Base-by-base conservation (phyloP, 2,888 invertebrate species). In the Erebia aethiops region DNA sequence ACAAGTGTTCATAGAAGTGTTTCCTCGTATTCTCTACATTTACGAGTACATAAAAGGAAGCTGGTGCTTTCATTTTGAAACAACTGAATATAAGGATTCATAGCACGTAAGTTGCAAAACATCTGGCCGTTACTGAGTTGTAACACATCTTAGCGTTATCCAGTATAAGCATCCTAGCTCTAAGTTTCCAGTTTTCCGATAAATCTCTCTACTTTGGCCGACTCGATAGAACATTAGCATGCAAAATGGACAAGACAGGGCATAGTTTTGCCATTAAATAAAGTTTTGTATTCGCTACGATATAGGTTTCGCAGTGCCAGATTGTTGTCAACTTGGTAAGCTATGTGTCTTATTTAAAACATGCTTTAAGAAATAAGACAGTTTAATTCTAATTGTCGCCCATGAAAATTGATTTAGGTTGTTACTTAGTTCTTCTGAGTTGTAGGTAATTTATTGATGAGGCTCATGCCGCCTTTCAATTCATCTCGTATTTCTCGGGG, bases 201-300 rank as follows among this genome's bases (percentile, higher is more conserved):
- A 26, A 58, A 14, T 58, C 26, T 57, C 26, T 14, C 35, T 57
- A 14, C 56, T 57, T 26, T 58, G 57, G 35, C 57, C 57, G 8
- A 35, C 14, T 35, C 13, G 14, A 35, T 35, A 1, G 35, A 5
- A 35, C 26, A 58, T 26, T 26, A 58, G 26, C 14, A 58, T 35
- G 14, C 26, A 58, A 26, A 58, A 35, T 58, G 57, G 26, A 26
- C 57, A 14, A 26, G 13, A 26, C 9, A 35, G n/a, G 11, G 21
- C 56, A 56, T 2, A 5, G 57, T 11, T 58, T 58, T 58, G 35
- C 57, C 57, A 35, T 58, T 58, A 58, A 58, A 26, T 58, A 14
- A 35, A 35, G 35, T 26, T 26, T 58, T 35, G 14, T 56, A 16
- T 21, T 2, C 35, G 35, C 54, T 35, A 35, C 35, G 13, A 57